These are phyloP conservation scores for Oscheius myriophilus DNA, from an alignment of 2,888 invertebrate genomes.

Conservation along the genomic window DNA sequence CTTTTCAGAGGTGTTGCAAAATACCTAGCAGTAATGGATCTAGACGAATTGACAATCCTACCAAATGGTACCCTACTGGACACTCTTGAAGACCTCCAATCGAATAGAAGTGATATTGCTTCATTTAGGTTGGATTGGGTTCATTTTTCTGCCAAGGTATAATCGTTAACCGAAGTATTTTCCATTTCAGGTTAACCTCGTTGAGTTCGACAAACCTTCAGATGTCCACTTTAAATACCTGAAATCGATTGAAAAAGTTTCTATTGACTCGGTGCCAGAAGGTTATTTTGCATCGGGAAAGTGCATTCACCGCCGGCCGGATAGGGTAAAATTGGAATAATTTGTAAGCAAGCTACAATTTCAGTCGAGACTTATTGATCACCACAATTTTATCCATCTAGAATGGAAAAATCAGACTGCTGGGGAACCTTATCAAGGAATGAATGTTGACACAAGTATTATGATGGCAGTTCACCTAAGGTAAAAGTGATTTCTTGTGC, in stretches of 20 bases:
- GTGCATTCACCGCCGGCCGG: slow-evolving; percentile 15
- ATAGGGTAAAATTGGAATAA: neutral
- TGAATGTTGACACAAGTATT: too few species aligned
- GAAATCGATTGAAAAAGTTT: neutral
- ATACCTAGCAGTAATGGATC: slow-evolving; percentile 20
- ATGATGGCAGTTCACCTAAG: too few species aligned
- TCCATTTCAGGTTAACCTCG: slow-evolving; percentile 7
- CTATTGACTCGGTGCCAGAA: neutral
- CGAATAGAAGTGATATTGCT: slow-evolving; percentile 1
- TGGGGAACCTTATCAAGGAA: too few species aligned
- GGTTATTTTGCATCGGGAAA: slow-evolving; percentile 11
- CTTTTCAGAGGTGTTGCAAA: slow-evolving; percentile 4
- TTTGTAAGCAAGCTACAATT: neutral
- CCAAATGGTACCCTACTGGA: neutral
- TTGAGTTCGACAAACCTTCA: neutral
- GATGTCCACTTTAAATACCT: slow-evolving; percentile 18
- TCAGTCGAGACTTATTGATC: too few species aligned
- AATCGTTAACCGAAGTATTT: neutral
- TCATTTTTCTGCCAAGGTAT: slow-evolving; percentile 1
- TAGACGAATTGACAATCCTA: slow-evolving; percentile 15
- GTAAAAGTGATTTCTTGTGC: too few species aligned
- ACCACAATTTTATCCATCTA: too few species aligned
- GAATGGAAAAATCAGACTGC: too few species aligned
- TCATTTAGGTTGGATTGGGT: slow-evolving; percentile 17
- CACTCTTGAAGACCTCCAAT: slow-evolving; percentile 4